A percentile compares a stretch with the other conserved stretches of the same genome.
phyloP scores from a whole-genome alignment of 1,140 invertebrate species.

The Anagrus nilaparvatae region DNA sequence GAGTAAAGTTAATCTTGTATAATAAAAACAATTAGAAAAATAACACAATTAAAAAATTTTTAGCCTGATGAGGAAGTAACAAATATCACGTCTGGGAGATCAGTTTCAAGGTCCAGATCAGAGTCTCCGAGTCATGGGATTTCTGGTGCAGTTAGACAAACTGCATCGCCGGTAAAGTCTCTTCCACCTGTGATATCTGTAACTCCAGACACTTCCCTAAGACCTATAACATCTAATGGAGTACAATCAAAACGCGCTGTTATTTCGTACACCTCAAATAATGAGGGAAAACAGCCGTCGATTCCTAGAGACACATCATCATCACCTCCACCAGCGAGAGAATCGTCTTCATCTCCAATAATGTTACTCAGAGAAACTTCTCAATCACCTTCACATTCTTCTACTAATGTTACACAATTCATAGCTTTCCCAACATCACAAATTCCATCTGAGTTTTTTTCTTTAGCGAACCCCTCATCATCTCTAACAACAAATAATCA shows the following conservation, averaged over 20 bases:
- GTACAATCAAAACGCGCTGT: conserved; percentile 28
- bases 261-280: conserved; percentile 24
- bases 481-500: conserved; percentile 1
- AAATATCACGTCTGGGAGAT: too few species aligned
- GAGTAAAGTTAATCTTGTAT: background rate
- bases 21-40: background rate
- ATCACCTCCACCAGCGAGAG: too few species aligned
- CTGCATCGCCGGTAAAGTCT: conserved; percentile 36
- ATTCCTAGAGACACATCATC: too few species aligned
- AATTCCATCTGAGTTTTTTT: conserved; percentile 28
- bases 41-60: background rate
- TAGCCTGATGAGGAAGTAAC: background rate
- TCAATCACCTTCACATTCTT: conserved; percentile 1
- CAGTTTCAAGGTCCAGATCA: conserved; percentile 28
- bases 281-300: background rate
- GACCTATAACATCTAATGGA: conserved; percentile 13
- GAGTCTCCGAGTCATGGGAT: conserved; percentile 19
- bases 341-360: too few species aligned
- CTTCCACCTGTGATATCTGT: conserved; percentile 39
- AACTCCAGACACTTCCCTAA: conserved; percentile 27
- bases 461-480: conserved; percentile 12
- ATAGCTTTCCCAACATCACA: conserved; percentile 29
- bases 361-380: background rate
- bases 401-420: too few species aligned
- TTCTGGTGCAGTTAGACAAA: conserved; percentile 22